Evolutionary conservation across 1,140 invertebrate genomes (phyloP), one percentile per base, ranked within the genome.

Genomic region (Eupristina koningsbergeri): DNA sequence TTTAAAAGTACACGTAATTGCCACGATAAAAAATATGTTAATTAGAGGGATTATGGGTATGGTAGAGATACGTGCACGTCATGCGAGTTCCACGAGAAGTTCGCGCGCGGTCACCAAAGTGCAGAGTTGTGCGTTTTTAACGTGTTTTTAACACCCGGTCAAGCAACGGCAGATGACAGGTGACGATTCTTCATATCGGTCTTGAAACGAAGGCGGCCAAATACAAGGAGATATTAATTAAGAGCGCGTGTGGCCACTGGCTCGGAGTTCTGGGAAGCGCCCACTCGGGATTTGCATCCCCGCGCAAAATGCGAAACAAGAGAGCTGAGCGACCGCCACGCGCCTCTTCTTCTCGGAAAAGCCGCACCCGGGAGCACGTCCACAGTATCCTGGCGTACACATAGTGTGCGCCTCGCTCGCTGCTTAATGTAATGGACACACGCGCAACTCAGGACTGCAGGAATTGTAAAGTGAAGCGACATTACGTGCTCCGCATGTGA

Each of bases 261-360:
- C 2, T 22, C 22, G 41, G 13, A 26, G 50, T 81, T 81, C 80
- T 50, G 7, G 50, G 80, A 81, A 81, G 36, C 53, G 6, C 47
- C n/a, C n/a, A n/a, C n/a, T 13, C 45, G 36, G 61, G 58, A 1
- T 22, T 29, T 6, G 36, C 8, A 78, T 31, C 34, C 19, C 22
- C n/a, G n/a, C n/a, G n/a, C n/a, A n/a, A n/a, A n/a, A n/a, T n/a
- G n/a, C n/a, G n/a, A n/a, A n/a, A n/a, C n/a, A n/a, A n/a, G n/a
- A n/a, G n/a, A n/a, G n/a, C n/a, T n/a, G n/a, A n/a, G n/a, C n/a
- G n/a, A n/a, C 61, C 13, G 36, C 41, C 79, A 73, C 79, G 80
- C 71, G 80, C 80, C 39, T 58, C 69, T 58, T 50, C 50, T 82
- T 82, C 81, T 73, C 61, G 81, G 81, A 82, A 45, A 82, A 76